phyloP scores from a whole-genome alignment of 2,797 vertebrate species.

The Gambelia wislizenii region DNA sequence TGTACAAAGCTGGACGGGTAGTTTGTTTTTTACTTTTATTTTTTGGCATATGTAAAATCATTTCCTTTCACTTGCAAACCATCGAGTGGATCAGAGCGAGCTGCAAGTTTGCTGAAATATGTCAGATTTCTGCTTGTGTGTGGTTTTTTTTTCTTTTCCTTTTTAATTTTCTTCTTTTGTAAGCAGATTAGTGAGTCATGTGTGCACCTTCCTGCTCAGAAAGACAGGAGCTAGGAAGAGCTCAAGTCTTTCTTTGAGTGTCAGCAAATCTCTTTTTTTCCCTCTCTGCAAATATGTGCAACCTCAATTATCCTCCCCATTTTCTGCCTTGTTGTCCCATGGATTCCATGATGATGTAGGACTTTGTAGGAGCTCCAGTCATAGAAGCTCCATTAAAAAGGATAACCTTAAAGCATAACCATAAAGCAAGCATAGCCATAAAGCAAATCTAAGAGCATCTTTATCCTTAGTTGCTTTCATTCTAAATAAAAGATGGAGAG shows the following conservation, averaged over 20 bases:
- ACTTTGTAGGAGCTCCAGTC: neutral
- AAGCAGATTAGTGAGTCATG: constrained; percentile 69
- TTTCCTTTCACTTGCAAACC: constrained; percentile 73
- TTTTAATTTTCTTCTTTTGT: constrained; percentile 59
- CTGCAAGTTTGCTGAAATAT: constrained; percentile 63
- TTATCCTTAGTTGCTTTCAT: constrained; percentile 16
- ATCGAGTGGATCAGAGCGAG: constrained; percentile 65
- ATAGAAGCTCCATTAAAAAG: neutral
- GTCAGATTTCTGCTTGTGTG: constrained; percentile 69
- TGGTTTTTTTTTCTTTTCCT: neutral
- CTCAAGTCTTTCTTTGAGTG: constrained; percentile 64
- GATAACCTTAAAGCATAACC: neutral
- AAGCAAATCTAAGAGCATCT: neutral
- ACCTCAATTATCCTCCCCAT: constrained; percentile 57
- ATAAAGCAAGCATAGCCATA: neutral
- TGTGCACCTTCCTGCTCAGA: constrained; percentile 63
- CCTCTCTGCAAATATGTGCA: constrained; percentile 32
- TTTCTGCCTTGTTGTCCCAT: constrained; percentile 39
- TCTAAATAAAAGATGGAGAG: neutral
- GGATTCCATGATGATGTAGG: constrained; percentile 30
- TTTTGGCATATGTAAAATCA: constrained; percentile 58
- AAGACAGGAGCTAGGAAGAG: constrained; percentile 65
- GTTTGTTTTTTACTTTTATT: constrained; percentile 51
- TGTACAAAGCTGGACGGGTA: constrained; percentile 61
- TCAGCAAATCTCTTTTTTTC: constrained; percentile 50